A percentile compares a stretch with the other conserved stretches of the same genome.
phyloP scores from a whole-genome alignment of 2,888 invertebrate species.

The Tryphoninae sp. region DNA sequence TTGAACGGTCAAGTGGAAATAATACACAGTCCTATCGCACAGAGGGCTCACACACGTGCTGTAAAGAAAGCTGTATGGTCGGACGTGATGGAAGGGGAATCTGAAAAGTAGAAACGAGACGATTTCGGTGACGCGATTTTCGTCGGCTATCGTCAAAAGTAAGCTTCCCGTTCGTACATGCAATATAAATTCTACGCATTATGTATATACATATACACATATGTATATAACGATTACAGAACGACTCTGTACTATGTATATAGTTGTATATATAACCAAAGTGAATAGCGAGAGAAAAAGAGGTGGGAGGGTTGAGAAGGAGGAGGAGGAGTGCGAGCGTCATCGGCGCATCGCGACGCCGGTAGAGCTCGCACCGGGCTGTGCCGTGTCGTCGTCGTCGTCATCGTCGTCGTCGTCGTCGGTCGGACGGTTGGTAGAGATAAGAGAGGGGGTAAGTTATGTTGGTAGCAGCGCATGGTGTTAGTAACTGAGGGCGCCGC shows the following conservation, averaged over 20 bases:
- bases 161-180: constrained; percentile 10
- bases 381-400: constrained; percentile 2
- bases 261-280: neutral
- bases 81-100: neutral
- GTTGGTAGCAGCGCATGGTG: constrained; percentile 11
- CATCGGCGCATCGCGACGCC: constrained; percentile 61
- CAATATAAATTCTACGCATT: constrained; percentile 2
- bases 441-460: neutral
- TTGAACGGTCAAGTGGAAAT: too few relatives aligned
- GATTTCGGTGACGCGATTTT: constrained; percentile 38
- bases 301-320: neutral
- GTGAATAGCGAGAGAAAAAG: constrained; percentile 16
- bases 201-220: neutral
- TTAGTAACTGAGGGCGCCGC: neutral
- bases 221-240: neutral
- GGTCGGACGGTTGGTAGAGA: constrained; percentile 5
- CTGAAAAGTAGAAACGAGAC: constrained; percentile 24
- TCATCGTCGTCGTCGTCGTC: constrained; percentile 11
- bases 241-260: neutral
- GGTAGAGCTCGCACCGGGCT: constrained; percentile 47
- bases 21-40: too few relatives aligned
- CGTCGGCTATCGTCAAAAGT: constrained; percentile 6
- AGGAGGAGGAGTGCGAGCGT: constrained; percentile 45
- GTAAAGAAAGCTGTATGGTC: too few relatives aligned
- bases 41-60: too few relatives aligned